Conservation (phyloP, 1,140 invertebrate species). For the Phortica variegata region DNA sequence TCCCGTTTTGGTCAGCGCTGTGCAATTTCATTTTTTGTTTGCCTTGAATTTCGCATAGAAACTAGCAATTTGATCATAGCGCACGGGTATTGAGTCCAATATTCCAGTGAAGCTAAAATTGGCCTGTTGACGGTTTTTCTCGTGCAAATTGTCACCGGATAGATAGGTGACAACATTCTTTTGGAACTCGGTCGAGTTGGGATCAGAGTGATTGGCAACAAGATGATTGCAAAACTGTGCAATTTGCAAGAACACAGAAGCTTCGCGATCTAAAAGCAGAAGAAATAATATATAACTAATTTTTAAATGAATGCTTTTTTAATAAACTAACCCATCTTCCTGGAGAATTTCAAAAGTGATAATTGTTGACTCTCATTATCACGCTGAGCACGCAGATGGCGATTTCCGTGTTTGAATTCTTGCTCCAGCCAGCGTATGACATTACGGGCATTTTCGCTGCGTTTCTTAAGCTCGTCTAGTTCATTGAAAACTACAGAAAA, state of each 20-base stretch:
- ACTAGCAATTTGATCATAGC: constrained; percentile 52
- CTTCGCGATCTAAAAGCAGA: constrained; percentile 45
- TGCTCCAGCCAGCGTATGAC: constrained; percentile 88
- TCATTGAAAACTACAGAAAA: constrained; percentile 74
- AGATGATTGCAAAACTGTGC: constrained; percentile 55
- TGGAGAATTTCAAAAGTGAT: constrained; percentile 72
- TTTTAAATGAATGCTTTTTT: background rate
- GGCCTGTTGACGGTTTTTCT: constrained; percentile 50
- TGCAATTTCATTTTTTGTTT: constrained; percentile 47
- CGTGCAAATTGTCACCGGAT: constrained; percentile 50
- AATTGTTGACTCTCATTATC: constrained; percentile 73
- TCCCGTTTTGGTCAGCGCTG: constrained; percentile 1
- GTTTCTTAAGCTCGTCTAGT: constrained; percentile 81
- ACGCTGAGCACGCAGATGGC: constrained; percentile 78
- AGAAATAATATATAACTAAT: background rate
- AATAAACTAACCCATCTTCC: constrained; percentile 58
- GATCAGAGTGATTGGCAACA: constrained; percentile 50
- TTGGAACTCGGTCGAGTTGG: constrained; percentile 45
- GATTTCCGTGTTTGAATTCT: constrained; percentile 80
- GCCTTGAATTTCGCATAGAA: constrained; percentile 55
- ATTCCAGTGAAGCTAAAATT: constrained; percentile 55
- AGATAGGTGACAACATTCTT: constrained; percentile 52
- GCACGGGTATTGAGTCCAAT: constrained; percentile 50
- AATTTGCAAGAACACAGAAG: constrained; percentile 49
- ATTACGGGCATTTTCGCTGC: constrained; percentile 75